Conservation (phyloP, 2,113 vertebrate species). For the Bubalus kerabau region DNA sequence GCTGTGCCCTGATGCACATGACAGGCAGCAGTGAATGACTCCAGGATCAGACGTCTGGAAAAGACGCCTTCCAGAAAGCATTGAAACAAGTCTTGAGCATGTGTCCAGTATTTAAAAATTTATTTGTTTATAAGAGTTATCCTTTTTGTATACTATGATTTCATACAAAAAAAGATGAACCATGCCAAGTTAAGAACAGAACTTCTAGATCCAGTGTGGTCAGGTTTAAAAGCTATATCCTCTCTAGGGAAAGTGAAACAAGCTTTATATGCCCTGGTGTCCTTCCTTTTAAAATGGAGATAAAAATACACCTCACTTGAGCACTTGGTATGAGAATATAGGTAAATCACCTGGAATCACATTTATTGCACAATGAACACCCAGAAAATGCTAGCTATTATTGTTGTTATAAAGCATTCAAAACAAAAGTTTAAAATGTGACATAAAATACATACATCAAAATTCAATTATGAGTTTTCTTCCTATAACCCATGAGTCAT, state of each 20-base stretch:
- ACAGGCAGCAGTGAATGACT: background rate
- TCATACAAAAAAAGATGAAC: background rate
- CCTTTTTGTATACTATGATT: background rate
- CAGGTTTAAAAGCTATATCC: background rate
- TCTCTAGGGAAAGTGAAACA: background rate
- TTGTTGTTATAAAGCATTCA: background rate
- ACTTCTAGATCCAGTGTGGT: background rate
- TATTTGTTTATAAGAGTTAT: background rate
- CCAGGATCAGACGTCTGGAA: background rate
- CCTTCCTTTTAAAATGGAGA: background rate
- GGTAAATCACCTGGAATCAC: background rate
- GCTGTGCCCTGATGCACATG: rapidly evolving
- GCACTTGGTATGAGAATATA: background rate
- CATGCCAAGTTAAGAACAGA: background rate
- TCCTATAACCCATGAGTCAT: background rate
- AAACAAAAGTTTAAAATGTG: background rate
- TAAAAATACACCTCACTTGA: background rate
- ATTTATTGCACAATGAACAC: background rate
- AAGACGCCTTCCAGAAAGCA: background rate
- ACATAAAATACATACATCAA: background rate
- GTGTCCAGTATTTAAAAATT: background rate
- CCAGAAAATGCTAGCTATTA: background rate
- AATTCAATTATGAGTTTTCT: background rate
- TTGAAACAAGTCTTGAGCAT: background rate
- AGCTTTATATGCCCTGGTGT: background rate